These are phyloP conservation scores for Cepphus grylle DNA, from an alignment of 2,113 vertebrate species.

Conservation along the genomic window DNA sequence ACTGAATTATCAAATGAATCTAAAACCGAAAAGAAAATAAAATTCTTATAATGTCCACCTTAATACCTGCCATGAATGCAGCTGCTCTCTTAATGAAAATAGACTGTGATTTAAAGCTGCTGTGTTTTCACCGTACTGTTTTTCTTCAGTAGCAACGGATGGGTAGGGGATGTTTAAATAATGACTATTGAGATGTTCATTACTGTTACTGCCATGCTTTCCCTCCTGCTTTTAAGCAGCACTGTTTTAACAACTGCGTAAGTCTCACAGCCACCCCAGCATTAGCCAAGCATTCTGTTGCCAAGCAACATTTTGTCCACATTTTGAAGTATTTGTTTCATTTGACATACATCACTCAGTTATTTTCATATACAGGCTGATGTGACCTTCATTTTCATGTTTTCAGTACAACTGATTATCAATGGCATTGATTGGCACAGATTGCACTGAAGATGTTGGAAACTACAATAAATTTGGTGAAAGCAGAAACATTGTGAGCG, in stretches of 20 bases:
- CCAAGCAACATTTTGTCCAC: slow-evolving; percentile 21
- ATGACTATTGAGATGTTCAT: not conserved
- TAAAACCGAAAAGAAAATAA: not conserved
- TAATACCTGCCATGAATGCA: not conserved
- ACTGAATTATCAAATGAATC: not conserved
- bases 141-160: not conserved
- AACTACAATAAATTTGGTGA: not conserved
- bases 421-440: not conserved
- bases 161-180: not conserved
- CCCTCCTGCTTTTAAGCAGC: not conserved
- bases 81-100: not conserved
- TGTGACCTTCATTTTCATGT: not conserved
- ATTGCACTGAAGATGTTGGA: not conserved
- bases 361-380: not conserved
- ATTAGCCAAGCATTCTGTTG: slow-evolving; percentile 2
- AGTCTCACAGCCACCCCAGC: not conserved
- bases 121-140: not conserved
- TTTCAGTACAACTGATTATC: not conserved
- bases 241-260: not conserved
- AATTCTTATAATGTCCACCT: not conserved
- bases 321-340: slow-evolving; percentile 1
- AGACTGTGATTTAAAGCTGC: not conserved
- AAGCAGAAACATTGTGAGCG: not conserved
- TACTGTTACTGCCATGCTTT: not conserved
- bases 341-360: not conserved